Conservation (phyloP, 2,113 vertebrate species). For the Aviceda subcristata region DNA sequence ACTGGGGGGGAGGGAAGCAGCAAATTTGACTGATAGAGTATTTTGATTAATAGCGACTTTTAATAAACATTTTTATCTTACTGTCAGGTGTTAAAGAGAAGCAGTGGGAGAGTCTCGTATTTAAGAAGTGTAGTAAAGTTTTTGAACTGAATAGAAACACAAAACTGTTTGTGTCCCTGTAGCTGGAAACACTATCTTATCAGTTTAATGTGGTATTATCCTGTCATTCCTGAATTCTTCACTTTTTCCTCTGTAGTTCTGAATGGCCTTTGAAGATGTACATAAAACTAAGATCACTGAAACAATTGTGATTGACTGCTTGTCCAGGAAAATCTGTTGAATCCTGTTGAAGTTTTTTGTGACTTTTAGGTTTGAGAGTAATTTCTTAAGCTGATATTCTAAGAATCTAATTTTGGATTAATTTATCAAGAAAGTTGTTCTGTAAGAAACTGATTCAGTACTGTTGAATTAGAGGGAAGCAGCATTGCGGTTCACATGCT, state of each 20-base stretch:
- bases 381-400: neutral
- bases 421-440: neutral
- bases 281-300: neutral
- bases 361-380: neutral
- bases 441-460: neutral
- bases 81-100: neutral
- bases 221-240: neutral
- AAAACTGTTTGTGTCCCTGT: neutral
- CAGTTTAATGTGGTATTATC: neutral
- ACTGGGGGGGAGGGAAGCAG: neutral
- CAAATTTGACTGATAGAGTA: neutral
- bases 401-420: neutral
- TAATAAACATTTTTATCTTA: neutral
- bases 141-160: neutral
- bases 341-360: neutral
- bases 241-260: neutral
- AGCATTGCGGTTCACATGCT: neutral
- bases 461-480: neutral
- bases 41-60: neutral
- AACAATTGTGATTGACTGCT: neutral
- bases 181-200: neutral
- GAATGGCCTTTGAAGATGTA: neutral
- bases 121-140: neutral
- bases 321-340: neutral
- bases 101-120: neutral